Evolutionary conservation across 2,113 vertebrate species (phyloP).

Genomic region (Callopanchax toddi): DNA sequence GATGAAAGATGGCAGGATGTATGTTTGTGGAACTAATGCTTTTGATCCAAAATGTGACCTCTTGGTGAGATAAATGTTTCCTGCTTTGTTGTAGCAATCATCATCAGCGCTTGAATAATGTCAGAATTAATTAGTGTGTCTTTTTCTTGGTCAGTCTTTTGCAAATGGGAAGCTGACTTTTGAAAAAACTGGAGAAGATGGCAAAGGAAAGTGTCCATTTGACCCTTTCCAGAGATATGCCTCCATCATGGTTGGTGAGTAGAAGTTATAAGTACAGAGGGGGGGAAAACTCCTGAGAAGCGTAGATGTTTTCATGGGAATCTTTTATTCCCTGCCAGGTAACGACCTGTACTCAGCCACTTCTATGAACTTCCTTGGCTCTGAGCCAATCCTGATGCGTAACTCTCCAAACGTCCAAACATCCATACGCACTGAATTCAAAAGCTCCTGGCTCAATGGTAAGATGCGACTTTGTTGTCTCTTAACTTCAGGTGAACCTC

Average conservation of each 20-base stretch:
- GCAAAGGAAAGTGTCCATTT: slow-evolving; percentile 83
- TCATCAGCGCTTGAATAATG: background rate
- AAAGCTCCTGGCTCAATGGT: slow-evolving; percentile 82
- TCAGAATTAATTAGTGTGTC: background rate
- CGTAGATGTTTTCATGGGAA: background rate
- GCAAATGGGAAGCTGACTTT: slow-evolving; percentile 62
- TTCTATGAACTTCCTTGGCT: slow-evolving; percentile 84
- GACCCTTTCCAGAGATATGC: slow-evolving; percentile 78
- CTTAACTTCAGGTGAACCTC: background rate
- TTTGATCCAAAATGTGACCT: slow-evolving; percentile 80
- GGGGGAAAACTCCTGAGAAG: background rate
- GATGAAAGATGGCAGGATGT: slow-evolving; percentile 68
- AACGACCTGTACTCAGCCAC: slow-evolving; percentile 83
- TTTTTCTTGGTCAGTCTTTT: slow-evolving; percentile 66
- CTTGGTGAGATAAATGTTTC: slow-evolving; percentile 73
- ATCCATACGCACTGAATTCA: slow-evolving; percentile 79
- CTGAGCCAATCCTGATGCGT: slow-evolving; percentile 76
- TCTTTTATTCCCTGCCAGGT: slow-evolving; percentile 59
- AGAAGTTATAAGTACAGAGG: background rate
- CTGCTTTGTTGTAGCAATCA: too few species aligned
- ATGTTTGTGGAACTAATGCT: slow-evolving; percentile 83
- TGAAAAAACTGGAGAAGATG: slow-evolving; percentile 64
- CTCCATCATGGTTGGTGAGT: slow-evolving; percentile 80
- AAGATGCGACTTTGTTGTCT: slow-evolving; percentile 5
- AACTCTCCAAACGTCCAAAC: slow-evolving; percentile 52